phyloP scores from a whole-genome alignment of 23 tunicate species.

The Trididemnum clinides region DNA sequence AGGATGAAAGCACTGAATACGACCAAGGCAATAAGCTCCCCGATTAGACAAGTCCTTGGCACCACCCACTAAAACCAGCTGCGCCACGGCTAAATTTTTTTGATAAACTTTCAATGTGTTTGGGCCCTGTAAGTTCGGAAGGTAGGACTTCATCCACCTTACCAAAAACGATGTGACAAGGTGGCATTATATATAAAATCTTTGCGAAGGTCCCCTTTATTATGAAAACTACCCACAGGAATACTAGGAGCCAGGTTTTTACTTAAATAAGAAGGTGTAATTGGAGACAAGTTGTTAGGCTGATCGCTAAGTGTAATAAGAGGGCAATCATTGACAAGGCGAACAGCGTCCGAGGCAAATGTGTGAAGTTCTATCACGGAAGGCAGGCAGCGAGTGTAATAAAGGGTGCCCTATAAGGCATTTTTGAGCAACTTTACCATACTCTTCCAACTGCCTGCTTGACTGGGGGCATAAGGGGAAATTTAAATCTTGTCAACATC shows the following conservation, averaged over 20 bases:
- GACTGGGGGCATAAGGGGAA: slow-evolving; percentile 6
- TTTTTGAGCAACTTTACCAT: neutral
- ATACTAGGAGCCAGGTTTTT: neutral
- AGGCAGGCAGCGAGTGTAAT: neutral
- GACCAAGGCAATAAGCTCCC: no score
- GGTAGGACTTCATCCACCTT: neutral
- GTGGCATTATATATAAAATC: neutral
- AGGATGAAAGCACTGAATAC: no score
- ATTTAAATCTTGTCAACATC: neutral
- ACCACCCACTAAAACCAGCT: no score
- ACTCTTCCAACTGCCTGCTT: neutral
- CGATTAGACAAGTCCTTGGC: no score
- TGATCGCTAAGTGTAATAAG: slow-evolving; percentile 14
- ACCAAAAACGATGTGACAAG: neutral
- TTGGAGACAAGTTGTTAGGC: neutral
- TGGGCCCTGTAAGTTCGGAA: neutral
- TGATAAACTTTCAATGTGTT: no score
- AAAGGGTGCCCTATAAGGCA: neutral
- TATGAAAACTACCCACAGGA: neutral
- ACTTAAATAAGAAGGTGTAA: slow-evolving; percentile 19
- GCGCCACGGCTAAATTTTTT: no score
- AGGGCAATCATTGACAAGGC: slow-evolving; percentile 30
- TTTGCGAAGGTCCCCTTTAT: neutral
- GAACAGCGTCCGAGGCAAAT: neutral
- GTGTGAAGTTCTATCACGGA: neutral